These are phyloP conservation scores for Cheirogaleus medius DNA, from an alignment of 2,113 vertebrate species.

Conservation along the genomic window DNA sequence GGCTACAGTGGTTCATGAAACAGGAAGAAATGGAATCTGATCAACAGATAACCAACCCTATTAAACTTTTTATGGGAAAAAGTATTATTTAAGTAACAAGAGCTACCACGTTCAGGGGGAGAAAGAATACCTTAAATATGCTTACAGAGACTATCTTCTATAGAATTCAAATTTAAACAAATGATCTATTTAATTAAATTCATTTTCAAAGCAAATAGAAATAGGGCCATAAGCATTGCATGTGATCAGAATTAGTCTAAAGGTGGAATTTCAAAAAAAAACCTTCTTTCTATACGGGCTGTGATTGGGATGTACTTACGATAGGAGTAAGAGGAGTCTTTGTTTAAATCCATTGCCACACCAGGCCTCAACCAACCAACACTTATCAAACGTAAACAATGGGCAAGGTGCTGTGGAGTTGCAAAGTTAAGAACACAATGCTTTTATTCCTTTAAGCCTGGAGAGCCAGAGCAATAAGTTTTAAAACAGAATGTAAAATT, in stretches of 20 bases:
- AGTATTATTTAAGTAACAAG: background rate
- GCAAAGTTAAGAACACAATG: background rate
- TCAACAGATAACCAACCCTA: background rate
- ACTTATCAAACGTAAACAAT: background rate
- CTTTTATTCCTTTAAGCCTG: background rate
- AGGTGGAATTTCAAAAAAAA: background rate
- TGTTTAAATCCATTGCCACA: background rate
- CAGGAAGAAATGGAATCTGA: background rate
- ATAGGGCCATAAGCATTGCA: background rate
- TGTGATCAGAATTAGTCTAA: background rate
- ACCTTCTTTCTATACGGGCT: background rate
- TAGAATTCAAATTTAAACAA: background rate
- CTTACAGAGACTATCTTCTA: background rate
- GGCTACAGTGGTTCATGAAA: background rate
- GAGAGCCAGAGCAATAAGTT: rapidly evolving
- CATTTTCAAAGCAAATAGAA: background rate
- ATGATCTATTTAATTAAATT: background rate
- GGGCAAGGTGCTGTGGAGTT: background rate
- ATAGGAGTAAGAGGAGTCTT: background rate
- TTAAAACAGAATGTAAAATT: rapidly evolving
- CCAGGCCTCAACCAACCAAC: too few relatives aligned
- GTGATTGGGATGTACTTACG: background rate
- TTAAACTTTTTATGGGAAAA: background rate
- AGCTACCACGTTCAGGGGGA: background rate
- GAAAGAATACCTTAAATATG: background rate